phyloP scores from a whole-genome alignment of 2,113 vertebrate species.

The Callipepla californica region DNA sequence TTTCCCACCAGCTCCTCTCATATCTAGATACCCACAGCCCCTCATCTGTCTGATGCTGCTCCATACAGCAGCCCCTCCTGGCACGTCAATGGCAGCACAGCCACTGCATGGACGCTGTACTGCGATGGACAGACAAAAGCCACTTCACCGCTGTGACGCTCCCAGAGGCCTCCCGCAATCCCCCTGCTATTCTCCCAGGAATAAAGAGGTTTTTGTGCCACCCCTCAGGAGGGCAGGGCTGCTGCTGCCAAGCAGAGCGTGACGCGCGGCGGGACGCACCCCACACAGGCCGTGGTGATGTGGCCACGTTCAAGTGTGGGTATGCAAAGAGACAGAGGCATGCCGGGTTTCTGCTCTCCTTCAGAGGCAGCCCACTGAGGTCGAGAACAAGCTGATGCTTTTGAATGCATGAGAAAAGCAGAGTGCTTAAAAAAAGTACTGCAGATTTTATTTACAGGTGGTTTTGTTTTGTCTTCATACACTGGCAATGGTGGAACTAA shows the following conservation, averaged over 20 bases:
- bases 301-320: conserved; percentile 8
- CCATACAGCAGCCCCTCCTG: fast-evolving
- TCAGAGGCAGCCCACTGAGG: neutral
- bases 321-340: neutral
- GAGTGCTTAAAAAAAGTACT: neutral
- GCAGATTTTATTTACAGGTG: neutral
- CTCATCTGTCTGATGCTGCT: fast-evolving
- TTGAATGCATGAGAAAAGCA: neutral
- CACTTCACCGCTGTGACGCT: neutral
- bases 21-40: neutral
- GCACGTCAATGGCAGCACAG: neutral
- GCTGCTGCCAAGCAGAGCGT: neutral
- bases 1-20: neutral
- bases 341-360: neutral
- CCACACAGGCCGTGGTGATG: neutral
- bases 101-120: neutral
- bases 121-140: conserved; percentile 17
- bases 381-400: neutral
- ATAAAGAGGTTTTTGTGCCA: conserved; percentile 53
- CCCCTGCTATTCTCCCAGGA: neutral
- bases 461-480: neutral
- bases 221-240: neutral
- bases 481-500: neutral
- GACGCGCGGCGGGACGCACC: neutral
- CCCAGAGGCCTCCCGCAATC: neutral